A percentile compares a stretch with the other conserved stretches of the same genome.
Evolutionary conservation across 2,888 invertebrate species (phyloP).

Genomic region (Trissoscelio sp.): DNA sequence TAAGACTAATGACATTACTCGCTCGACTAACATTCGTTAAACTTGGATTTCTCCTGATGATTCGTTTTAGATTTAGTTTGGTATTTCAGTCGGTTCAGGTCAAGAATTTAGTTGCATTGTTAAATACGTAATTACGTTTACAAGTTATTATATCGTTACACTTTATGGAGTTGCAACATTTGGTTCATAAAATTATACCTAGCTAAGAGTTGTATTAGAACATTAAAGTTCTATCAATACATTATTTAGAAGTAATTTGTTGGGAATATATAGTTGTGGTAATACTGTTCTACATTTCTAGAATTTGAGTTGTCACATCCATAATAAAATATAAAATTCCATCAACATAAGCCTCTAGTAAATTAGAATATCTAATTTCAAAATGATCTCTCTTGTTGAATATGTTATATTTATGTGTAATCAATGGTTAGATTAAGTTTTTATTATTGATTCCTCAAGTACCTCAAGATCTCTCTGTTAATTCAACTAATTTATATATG

Average conservation of each 20-base stretch:
- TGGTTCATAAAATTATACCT: background rate
- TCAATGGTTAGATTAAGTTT: too few species aligned
- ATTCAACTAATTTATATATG: too few species aligned
- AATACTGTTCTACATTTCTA: too few species aligned
- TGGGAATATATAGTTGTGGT: too few species aligned
- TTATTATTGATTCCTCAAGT: too few species aligned
- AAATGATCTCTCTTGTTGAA: too few species aligned
- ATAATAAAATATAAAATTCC: too few species aligned
- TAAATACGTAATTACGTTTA: conserved; percentile 21
- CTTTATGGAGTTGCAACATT: conserved; percentile 4
- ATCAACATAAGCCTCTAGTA: too few species aligned
- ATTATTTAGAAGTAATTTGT: background rate
- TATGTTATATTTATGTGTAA: too few species aligned
- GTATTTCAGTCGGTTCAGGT: background rate
- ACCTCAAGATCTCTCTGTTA: too few species aligned
- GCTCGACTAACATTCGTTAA: conserved; percentile 38
- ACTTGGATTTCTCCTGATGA: conserved; percentile 6
- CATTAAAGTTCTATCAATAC: background rate
- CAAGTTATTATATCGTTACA: background rate
- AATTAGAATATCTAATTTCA: too few species aligned
- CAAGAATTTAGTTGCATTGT: conserved; percentile 1
- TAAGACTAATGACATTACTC: conserved; percentile 73
- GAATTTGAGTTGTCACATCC: too few species aligned
- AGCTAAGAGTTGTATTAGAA: background rate
- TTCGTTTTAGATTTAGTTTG: conserved; percentile 21